Evolutionary conservation across 2,888 invertebrate genomes (phyloP).

Genomic region (Dynastes tityus): DNA sequence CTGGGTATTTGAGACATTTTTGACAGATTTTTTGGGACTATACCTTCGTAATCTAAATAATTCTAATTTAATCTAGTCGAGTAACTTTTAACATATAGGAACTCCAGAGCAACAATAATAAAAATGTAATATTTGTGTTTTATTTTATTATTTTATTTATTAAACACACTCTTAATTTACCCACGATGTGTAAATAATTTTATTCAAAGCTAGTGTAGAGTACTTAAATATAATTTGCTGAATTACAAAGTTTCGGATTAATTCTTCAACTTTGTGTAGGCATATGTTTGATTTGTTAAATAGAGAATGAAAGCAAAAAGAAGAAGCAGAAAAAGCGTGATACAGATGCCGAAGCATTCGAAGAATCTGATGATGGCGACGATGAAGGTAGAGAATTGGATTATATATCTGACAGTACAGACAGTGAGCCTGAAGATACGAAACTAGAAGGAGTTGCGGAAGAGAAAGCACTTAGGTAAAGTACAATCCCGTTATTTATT

Average conservation of each 20-base stretch:
- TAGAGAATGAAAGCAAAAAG: constrained; percentile 66
- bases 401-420: constrained; percentile 88
- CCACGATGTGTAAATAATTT: too few species aligned
- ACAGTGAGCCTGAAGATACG: constrained; percentile 88
- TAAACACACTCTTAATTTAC: too few species aligned
- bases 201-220: too few species aligned
- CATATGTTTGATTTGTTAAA: constrained; percentile 1
- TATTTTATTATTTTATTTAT: too few species aligned
- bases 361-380: constrained; percentile 98
- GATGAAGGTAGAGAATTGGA: constrained; percentile 96
- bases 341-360: constrained; percentile 91
- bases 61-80: too few species aligned
- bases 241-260: neutral
- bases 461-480: constrained; percentile 75
- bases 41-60: too few species aligned
- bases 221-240: too few species aligned
- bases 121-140: too few species aligned
- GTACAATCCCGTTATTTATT: neutral
- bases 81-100: too few species aligned
- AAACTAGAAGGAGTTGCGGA: constrained; percentile 83
- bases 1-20: too few species aligned
- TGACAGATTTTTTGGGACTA: too few species aligned
- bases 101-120: too few species aligned
- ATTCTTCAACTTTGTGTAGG: neutral
- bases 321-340: constrained; percentile 85